Conservation (phyloP, 2,888 invertebrate genomes). For the Masnerella sp. region DNA sequence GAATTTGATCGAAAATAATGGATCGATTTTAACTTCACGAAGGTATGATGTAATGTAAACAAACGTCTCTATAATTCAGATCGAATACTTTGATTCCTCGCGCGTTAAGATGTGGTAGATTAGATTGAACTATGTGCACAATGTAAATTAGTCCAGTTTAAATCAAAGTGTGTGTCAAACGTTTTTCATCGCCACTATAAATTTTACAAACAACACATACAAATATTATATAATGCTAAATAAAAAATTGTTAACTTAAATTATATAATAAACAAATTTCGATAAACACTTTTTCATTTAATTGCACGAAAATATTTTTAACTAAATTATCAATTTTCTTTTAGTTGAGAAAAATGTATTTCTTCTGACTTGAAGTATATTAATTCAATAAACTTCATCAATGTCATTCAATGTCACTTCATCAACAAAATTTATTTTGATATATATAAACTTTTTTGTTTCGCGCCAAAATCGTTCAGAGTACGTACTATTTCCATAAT, state of each 20-base stretch:
- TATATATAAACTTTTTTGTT: too few species aligned
- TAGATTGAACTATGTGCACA: slow-evolving; percentile 14
- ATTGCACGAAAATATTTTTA: too few species aligned
- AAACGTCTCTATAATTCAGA: slow-evolving; percentile 7
- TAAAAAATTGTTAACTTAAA: too few species aligned
- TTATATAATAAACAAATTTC: too few species aligned
- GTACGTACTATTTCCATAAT: slow-evolving; percentile 33
- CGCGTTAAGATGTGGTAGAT: slow-evolving; percentile 11
- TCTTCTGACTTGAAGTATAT: too few species aligned
- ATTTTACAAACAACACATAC: neutral
- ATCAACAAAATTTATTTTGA: too few species aligned
- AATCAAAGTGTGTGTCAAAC: neutral
- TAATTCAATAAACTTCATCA: too few species aligned
- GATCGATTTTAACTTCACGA: too few species aligned
- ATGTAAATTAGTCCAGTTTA: slow-evolving; percentile 7
- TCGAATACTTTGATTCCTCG: slow-evolving; percentile 5
- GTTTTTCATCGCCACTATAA: neutral
- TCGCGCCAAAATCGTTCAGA: neutral
- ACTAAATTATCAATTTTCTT: too few species aligned
- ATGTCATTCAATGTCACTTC: too few species aligned
- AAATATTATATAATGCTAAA: neutral
- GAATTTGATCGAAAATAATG: neutral
- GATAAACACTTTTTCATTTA: too few species aligned
- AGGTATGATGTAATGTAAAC: slow-evolving; percentile 25
- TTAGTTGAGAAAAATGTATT: too few species aligned